Evolutionary conservation across 1,140 invertebrate genomes (phyloP).

Genomic region (Spodoptera litura): DNA sequence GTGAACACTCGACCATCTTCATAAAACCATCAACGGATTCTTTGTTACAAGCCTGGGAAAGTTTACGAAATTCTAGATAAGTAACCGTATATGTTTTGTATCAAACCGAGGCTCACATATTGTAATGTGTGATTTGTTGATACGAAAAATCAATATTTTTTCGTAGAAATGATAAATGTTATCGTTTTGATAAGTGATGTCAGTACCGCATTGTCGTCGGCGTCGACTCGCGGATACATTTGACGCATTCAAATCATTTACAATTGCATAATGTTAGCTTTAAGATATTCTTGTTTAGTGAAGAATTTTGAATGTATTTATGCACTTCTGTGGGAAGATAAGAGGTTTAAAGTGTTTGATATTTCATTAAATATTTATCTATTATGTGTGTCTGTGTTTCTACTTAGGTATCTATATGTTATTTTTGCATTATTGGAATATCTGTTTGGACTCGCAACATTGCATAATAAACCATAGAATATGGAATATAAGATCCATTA

Average conservation of each 20-base stretch:
- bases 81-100: constrained; percentile 11
- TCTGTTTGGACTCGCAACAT: neutral
- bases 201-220: neutral
- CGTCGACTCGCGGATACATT: constrained; percentile 3
- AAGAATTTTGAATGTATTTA: neutral
- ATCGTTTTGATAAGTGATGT: constrained; percentile 21
- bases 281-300: neutral
- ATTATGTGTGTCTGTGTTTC: neutral
- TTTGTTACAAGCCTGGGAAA: constrained; percentile 55
- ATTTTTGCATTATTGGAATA: neutral
- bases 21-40: constrained; percentile 49
- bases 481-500: too few relatives aligned
- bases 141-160: constrained; percentile 38
- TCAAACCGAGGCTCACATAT: neutral
- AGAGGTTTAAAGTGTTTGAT: constrained; percentile 1
- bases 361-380: constrained; percentile 2
- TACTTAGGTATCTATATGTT: too few relatives aligned
- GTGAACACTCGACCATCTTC: constrained; percentile 28
- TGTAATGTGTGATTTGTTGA: neutral
- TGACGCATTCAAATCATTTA: constrained; percentile 4
- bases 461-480: too few relatives aligned
- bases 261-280: constrained; percentile 24
- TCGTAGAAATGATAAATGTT: constrained; percentile 11
- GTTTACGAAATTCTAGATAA: constrained; percentile 46
- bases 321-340: neutral